Conservation (phyloP, 2,888 invertebrate species). For the Chesias legatella region DNA sequence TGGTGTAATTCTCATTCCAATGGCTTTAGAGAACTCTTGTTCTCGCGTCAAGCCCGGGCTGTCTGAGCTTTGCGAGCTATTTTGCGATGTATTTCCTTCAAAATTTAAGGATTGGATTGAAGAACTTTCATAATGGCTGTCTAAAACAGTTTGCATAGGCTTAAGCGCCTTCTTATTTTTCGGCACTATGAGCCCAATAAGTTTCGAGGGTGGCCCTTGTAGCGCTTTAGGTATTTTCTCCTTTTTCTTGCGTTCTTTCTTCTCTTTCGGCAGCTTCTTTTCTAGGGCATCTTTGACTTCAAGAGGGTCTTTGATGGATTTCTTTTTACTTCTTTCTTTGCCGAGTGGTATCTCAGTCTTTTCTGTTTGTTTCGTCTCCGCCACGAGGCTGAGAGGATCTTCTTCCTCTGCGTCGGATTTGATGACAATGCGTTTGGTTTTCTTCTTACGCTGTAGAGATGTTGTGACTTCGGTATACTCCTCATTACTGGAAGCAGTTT, state of each 20-base stretch:
- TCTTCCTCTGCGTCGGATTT: constrained; percentile 42
- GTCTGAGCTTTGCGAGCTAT: constrained; percentile 29
- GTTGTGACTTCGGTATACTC: constrained; percentile 28
- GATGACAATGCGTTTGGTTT: constrained; percentile 30
- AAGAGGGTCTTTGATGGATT: constrained; percentile 2
- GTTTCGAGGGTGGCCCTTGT: constrained; percentile 40
- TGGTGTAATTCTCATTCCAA: constrained; percentile 6
- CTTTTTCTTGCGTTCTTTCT: constrained; percentile 35
- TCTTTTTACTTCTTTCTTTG: constrained; percentile 53
- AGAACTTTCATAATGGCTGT: constrained; percentile 51
- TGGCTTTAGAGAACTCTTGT: constrained; percentile 13
- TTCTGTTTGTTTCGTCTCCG: constrained; percentile 46
- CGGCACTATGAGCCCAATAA: constrained; percentile 57
- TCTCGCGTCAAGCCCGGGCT: constrained; percentile 7
- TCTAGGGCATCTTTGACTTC: constrained; percentile 13
- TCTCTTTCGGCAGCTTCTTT: constrained; percentile 25
- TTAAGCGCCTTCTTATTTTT: constrained; percentile 27
- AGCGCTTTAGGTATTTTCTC: constrained; percentile 26
- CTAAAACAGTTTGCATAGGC: constrained; percentile 29
- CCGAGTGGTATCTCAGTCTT: constrained; percentile 57
- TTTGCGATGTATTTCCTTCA: constrained; percentile 47
- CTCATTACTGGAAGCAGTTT: constrained; percentile 38
- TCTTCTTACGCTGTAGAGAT: constrained; percentile 40
- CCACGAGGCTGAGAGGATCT: constrained; percentile 54
- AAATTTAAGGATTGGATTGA: constrained; percentile 43